A percentile compares a stretch with the other conserved stretches of the same genome.
Conservation (phyloP, 2,888 invertebrate species). For the Zele albiditarsus region DNA sequence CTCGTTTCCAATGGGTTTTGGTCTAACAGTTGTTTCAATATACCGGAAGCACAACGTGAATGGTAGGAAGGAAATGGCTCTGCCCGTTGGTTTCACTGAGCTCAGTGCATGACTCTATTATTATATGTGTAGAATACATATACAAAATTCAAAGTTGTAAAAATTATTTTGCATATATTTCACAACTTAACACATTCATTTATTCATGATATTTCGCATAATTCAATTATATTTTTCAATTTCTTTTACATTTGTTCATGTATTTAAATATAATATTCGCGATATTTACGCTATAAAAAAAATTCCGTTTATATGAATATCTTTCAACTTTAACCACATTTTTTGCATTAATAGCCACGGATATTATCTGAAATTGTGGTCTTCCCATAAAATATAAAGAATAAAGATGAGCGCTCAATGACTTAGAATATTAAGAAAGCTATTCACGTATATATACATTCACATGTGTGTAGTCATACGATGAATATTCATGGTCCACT, state of each 20-base stretch:
- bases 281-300: not conserved
- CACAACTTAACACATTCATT: not conserved
- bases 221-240: too few species aligned
- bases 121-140: not conserved
- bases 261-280: not conserved
- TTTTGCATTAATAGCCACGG: not conserved
- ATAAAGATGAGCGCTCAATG: not conserved
- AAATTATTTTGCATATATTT: not conserved
- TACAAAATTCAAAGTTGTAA: not conserved
- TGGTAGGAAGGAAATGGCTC: slow-evolving; percentile 63
- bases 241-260: too few species aligned
- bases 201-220: not conserved
- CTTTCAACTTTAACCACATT: not conserved
- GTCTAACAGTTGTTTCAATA: slow-evolving; percentile 34
- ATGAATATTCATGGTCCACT: slow-evolving; percentile 44
- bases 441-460: slow-evolving; percentile 32
- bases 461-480: slow-evolving; percentile 1
- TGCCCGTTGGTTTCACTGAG: slow-evolving; percentile 56
- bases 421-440: slow-evolving; percentile 41
- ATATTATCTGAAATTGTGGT: not conserved
- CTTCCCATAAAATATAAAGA: not conserved
- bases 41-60: slow-evolving; percentile 60
- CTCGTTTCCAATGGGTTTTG: slow-evolving; percentile 25
- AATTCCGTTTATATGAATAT: not conserved
- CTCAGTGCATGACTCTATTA: slow-evolving; percentile 14